phyloP scores from a whole-genome alignment of 2,113 vertebrate species.

The Cyphomyrus discorhynchus region DNA sequence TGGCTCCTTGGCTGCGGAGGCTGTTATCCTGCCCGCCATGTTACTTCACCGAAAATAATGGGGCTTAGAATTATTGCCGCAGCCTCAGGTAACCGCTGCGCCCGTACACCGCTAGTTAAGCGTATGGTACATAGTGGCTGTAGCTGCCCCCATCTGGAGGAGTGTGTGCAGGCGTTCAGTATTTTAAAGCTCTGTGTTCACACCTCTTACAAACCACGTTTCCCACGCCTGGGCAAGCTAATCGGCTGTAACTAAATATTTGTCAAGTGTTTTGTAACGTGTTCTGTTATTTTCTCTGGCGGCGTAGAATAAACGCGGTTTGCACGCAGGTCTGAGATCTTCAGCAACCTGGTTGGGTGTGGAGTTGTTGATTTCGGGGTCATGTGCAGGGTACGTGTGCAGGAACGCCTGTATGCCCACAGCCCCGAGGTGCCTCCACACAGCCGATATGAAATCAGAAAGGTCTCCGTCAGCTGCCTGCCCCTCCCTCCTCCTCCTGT shows the following conservation, averaged over 20 bases:
- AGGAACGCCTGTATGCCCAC: not conserved
- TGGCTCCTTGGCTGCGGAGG: not conserved
- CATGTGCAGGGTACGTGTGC: not conserved
- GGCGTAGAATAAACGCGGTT: not conserved
- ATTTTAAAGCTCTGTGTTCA: not conserved
- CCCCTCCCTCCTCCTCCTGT: not conserved
- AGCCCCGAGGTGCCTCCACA: not conserved
- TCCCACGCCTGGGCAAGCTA: not conserved
- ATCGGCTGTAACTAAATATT: slow-evolving; percentile 1
- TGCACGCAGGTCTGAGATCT: not conserved
- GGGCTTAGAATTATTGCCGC: not conserved
- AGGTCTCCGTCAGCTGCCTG: not conserved
- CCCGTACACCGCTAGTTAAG: not conserved
- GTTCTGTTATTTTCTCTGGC: not conserved
- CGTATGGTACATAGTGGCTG: not conserved
- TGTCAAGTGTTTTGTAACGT: not conserved
- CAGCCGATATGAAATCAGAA: not conserved
- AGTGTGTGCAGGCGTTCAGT: not conserved
- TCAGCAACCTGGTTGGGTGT: not conserved
- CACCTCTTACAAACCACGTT: not conserved
- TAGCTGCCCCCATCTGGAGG: not conserved
- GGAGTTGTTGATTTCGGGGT: not conserved
- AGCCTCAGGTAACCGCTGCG: not conserved
- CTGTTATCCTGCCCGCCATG: not conserved
- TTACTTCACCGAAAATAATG: not conserved